Conservation (phyloP, 2,113 vertebrate genomes). For the Athene cunicularia region DNA sequence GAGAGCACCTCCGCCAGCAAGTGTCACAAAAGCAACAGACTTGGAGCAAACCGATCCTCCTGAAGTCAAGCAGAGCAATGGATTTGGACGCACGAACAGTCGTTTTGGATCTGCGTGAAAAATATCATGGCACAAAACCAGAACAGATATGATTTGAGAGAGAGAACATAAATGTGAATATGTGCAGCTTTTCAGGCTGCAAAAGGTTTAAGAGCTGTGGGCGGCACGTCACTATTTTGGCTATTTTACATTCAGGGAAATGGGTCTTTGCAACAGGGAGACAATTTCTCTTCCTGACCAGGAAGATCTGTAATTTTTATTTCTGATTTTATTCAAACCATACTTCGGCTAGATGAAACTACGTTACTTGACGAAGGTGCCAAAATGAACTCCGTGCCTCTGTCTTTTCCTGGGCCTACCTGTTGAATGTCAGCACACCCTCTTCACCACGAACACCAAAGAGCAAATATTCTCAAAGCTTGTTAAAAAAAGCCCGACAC, state of each 20-base stretch:
- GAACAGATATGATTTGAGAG: background rate
- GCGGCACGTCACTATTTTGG: background rate
- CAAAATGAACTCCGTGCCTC: background rate
- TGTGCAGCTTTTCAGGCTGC: background rate
- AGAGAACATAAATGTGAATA: background rate
- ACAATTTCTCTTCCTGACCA: background rate
- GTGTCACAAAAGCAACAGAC: background rate
- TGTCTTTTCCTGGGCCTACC: background rate
- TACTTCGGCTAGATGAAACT: background rate
- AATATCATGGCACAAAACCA: background rate
- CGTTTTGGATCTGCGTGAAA: background rate
- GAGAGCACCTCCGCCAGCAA: background rate
- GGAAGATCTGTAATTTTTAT: background rate
- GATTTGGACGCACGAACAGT: accelerated
- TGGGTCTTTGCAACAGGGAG: background rate
- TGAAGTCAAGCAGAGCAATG: background rate
- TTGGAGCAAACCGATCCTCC: background rate
- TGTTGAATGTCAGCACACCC: background rate
- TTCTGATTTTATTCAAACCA: background rate
- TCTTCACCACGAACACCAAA: background rate
- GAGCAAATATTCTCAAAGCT: background rate
- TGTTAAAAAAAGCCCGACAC: background rate
- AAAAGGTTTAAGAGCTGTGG: background rate
- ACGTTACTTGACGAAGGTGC: background rate
- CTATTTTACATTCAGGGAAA: background rate